Evolutionary conservation across 2,113 vertebrate species (phyloP), one percentile per base, ranked within the genome.

Genomic region (Muntiacus muntjak): DNA sequence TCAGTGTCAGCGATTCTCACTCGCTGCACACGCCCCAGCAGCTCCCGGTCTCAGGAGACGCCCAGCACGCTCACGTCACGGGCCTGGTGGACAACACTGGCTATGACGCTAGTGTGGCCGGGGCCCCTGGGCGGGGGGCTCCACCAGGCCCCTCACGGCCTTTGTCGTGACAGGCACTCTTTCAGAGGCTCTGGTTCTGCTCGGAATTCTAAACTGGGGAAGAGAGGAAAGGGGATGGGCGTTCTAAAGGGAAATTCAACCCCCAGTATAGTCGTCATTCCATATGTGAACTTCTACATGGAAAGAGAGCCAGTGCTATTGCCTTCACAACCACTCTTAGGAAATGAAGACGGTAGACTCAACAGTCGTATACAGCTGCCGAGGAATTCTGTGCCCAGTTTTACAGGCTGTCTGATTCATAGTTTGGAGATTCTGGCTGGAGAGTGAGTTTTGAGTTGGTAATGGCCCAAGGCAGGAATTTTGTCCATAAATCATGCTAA

Each of bases 91-190:
- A 97, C 14, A 95, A 95, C 96, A 98, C 98, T 52, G 98, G 96
- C 98, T 99, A 98, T 98, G 97, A 94, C 26, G 96, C 98, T 94
- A 97, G 98, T 87, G 62, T 98, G 84, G 92, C 98, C 97, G 98
- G 98, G 21, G 98, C 97, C 97, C 98, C 87, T 96, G 25, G 94
- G 93, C 96, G 6, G 98, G 98, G n/a, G 96, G 93, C 85, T 91
- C 17, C 57, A 96, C 96, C n/a, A 97, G 98, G 62, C 97, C 98
- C 94, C 97, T 98, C 98, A 97, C 98, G 94, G 98, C 98, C 94
- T 95, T 98, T 96, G 98, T 98, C 55, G 3, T 98, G 92, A 99
- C 98, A 99, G 98, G 98, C 98, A 98, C 95, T 98, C 94, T 64
- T 95, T 84, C 28, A 9, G 12, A 95, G 90, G 52, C 97, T 95